phyloP scores from a whole-genome alignment of 2,113 vertebrate species.

The Todiramphus saurophagus region DNA sequence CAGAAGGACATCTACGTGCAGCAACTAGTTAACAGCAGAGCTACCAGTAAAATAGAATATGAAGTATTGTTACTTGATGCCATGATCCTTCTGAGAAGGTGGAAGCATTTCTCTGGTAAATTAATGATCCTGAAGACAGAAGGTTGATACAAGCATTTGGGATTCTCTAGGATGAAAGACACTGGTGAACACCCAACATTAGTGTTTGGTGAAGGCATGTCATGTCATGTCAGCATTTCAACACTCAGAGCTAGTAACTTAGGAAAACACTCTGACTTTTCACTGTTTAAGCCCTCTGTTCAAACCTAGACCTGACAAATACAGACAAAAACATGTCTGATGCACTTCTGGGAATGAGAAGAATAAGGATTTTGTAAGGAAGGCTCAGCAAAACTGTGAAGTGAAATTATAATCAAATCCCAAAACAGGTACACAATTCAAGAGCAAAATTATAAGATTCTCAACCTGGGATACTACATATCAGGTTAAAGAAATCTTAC shows the following conservation, averaged over 20 bases:
- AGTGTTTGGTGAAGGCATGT: background rate
- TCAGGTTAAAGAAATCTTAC: background rate
- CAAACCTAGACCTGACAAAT: background rate
- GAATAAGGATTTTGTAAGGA: background rate
- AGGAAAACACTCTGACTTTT: background rate
- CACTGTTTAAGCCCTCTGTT: background rate
- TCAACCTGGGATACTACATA: background rate
- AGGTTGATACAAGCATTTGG: background rate
- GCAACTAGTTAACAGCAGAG: background rate
- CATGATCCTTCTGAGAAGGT: background rate
- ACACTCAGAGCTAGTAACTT: background rate
- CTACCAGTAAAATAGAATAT: background rate
- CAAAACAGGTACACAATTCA: background rate
- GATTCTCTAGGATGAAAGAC: background rate
- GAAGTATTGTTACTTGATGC: background rate
- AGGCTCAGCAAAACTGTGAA: background rate
- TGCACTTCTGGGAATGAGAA: background rate
- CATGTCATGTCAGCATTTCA: background rate
- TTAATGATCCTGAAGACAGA: background rate
- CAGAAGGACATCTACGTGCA: background rate
- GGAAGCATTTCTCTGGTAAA: background rate
- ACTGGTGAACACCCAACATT: background rate
- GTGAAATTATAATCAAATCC: background rate
- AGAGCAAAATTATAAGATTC: background rate
- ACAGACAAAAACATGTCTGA: background rate